Conservation (phyloP, 2,888 invertebrate genomes). For the Acheta domesticus region DNA sequence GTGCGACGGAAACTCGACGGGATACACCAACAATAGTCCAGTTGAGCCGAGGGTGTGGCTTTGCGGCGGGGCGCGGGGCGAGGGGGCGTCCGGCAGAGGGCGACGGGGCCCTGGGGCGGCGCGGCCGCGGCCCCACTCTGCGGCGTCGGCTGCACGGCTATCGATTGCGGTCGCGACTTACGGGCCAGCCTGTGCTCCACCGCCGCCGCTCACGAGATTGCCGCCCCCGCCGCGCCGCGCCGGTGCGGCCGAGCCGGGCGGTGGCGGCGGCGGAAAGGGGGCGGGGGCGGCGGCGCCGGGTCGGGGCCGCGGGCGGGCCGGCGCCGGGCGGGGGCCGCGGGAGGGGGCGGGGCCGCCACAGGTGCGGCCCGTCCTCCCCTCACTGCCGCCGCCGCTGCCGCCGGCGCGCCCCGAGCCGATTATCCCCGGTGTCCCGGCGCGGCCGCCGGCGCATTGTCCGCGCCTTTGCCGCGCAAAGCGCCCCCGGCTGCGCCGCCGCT, state of each 20-base stretch:
- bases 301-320: neutral
- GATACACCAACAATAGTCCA: too few relatives aligned
- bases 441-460: too few relatives aligned
- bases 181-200: neutral
- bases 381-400: neutral
- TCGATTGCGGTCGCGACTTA: conserved; percentile 10
- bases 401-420: neutral
- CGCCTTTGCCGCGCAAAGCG: too few relatives aligned
- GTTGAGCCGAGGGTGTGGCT: too few relatives aligned
- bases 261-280: neutral
- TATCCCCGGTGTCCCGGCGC: too few relatives aligned
- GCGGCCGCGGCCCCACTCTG: neutral
- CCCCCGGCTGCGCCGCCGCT: too few relatives aligned
- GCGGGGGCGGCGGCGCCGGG: neutral
- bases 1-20: too few relatives aligned
- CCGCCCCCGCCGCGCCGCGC: neutral
- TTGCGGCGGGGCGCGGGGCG: too few relatives aligned
- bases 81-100: neutral
- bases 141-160: neutral
- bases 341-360: neutral
- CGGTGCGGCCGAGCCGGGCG: neutral
- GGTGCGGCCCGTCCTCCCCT: neutral
- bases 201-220: conserved; percentile 18
- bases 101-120: neutral
- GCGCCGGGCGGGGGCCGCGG: neutral